These are phyloP conservation scores for Drosophila pseudotakahashii DNA, from an alignment of 2,888 invertebrate genomes.

Conservation along the genomic window DNA sequence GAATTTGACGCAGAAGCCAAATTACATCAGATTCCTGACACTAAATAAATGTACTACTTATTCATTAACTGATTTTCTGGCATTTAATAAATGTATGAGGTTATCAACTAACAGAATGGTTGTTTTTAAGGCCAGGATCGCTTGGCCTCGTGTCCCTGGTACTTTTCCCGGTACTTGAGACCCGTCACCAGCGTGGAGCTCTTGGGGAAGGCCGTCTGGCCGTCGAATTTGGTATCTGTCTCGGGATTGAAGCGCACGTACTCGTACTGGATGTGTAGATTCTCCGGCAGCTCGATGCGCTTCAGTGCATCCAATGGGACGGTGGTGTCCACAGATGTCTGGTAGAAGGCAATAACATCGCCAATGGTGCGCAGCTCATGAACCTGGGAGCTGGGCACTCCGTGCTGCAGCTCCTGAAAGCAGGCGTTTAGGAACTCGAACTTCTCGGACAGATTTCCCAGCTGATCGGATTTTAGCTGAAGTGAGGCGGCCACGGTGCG, in stretches of 20 bases:
- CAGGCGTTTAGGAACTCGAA: constrained; percentile 90
- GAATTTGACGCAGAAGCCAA: not conserved
- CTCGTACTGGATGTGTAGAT: constrained; percentile 93
- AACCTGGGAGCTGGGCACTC: constrained; percentile 93
- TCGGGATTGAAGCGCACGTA: constrained; percentile 93
- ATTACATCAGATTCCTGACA: not conserved
- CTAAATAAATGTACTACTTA: not conserved
- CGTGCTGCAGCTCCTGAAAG: constrained; percentile 89
- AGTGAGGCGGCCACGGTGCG: constrained; percentile 86
- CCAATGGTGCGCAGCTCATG: constrained; percentile 89
- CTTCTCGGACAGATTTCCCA: constrained; percentile 84
- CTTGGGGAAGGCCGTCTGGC: constrained; percentile 93
- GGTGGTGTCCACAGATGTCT: constrained; percentile 88
- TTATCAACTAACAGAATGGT: constrained; percentile 17
- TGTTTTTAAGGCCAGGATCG: constrained; percentile 86
- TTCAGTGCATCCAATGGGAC: constrained; percentile 91
- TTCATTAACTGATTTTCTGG: constrained; percentile 36
- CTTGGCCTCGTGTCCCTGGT: constrained; percentile 89
- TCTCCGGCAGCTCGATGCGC: constrained; percentile 91
- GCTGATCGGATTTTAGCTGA: constrained; percentile 84
- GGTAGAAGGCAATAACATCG: constrained; percentile 90
- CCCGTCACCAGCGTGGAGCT: constrained; percentile 94
- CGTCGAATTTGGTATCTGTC: constrained; percentile 89
- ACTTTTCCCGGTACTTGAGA: constrained; percentile 92
- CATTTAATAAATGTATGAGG: constrained; percentile 30